Base-by-base conservation (phyloP, 2,797 vertebrate genomes). In the Rhinatrema bivittatum region DNA sequence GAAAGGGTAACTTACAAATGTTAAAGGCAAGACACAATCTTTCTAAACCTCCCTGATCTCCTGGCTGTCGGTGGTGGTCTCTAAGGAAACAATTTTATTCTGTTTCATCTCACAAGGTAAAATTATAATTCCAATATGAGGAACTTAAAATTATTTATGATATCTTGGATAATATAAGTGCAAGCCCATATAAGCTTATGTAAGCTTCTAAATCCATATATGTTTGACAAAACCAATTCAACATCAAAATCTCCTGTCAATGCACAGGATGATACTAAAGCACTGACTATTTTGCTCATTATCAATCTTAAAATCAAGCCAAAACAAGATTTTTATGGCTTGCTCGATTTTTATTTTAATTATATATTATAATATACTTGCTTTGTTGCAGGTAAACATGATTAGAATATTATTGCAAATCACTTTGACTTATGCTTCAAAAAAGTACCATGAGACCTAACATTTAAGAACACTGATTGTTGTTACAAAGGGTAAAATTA, bases 261-360 rank as follows among this genome's bases (percentile, higher is more conserved):
- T 21, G 10, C 53, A 39, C 33, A 45, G 33, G 19, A 50, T 28
- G 10, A 28, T 32, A 37, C 46, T 14, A 22, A 60, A 66, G 32
- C 1, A 50, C 25, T 17, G 14, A 21, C 15, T 20, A 33, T 4
- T 32, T 27, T 32, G 30, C 2, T 32, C 13, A 59, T 58, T 5
- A 56, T 13, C 23, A 13, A 33, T 32, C 20, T 18, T 34, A 45
- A 17, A 45, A 37, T 38, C 21, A 58, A 42, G 28, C 13, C 47
- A 60, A 62, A 52, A 39, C 30, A 47, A 54, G 9, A 11, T 9
- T 13, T 49, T 35, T 2, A 14, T 25, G 18, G 9, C 38, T 30
- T 46, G 54, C 26, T 40, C 58, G 32, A 60, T 54, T 67, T 59
- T 50, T 36, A 42, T 5, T 30, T 46, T 23, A 46, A 70, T 59